phyloP scores from a whole-genome alignment of 2,113 vertebrate genomes.

The Gallinago paraguaiae region DNA sequence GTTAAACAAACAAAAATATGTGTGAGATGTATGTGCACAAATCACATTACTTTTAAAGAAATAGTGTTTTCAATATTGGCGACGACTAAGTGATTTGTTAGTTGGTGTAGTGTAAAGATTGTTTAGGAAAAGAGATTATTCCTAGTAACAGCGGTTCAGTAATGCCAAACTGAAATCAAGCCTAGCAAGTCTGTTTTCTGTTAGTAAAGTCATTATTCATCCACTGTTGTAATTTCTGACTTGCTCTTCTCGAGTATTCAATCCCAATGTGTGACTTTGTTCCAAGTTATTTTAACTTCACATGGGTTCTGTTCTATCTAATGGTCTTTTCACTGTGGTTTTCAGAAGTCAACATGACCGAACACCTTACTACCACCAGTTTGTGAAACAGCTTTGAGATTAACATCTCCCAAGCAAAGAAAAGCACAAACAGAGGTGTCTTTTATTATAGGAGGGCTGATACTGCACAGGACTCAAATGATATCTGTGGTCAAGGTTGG shows the following conservation, averaged over 20 bases:
- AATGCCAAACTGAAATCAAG: not conserved
- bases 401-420: not conserved
- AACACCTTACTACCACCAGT: not conserved
- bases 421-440: not conserved
- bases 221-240: not conserved
- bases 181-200: not conserved
- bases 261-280: not conserved
- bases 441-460: not conserved
- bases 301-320: not conserved
- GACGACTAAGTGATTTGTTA: accelerated
- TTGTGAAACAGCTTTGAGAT: not conserved
- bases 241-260: not conserved
- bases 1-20: not conserved
- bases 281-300: not conserved
- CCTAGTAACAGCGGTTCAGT: not conserved
- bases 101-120: not conserved
- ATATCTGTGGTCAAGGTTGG: not conserved
- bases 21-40: not conserved
- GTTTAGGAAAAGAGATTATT: slow-evolving; percentile 28
- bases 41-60: not conserved
- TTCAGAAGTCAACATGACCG: not conserved
- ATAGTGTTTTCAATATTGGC: not conserved
- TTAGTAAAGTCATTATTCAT: not conserved
- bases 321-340: not conserved
- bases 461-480: not conserved